Percentiles rank a stretch among this genome's conserved stretches.
phyloP scores from a whole-genome alignment of 2,113 vertebrate species.

The Brevimyrus niger region DNA sequence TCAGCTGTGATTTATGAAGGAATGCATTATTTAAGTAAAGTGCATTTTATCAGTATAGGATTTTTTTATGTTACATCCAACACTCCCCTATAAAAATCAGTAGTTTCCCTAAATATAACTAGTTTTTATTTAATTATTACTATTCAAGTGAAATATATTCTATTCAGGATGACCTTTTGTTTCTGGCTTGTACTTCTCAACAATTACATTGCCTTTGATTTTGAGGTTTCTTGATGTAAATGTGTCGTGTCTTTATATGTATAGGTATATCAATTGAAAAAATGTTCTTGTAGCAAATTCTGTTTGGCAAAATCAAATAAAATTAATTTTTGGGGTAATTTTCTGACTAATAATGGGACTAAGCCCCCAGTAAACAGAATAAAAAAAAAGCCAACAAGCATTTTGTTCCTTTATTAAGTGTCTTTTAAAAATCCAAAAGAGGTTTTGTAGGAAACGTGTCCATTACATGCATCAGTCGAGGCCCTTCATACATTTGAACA shows the following conservation, averaged over 20 bases:
- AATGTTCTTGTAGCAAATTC: neutral
- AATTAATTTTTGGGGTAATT: neutral
- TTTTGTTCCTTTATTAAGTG: constrained; percentile 4
- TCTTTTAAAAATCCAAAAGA: constrained; percentile 7
- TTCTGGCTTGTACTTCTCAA: neutral
- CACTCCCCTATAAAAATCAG: neutral
- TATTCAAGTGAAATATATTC: neutral
- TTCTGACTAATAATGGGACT: neutral
- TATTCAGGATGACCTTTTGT: neutral
- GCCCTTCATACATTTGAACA: neutral
- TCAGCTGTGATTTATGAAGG: neutral
- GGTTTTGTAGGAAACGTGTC: neutral
- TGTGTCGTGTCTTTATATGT: neutral
- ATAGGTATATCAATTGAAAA: neutral
- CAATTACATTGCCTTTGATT: neutral
- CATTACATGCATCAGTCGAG: neutral
- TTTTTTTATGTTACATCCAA: neutral
- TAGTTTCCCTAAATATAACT: neutral
- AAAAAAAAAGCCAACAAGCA: neutral
- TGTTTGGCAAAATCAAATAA: neutral
- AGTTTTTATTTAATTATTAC: neutral
- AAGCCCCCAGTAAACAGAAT: neutral
- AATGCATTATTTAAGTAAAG: neutral
- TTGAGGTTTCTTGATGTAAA: neutral
- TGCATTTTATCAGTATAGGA: neutral